Evolutionary conservation across 2,113 vertebrate genomes (phyloP).

Genomic region (Saiga tatarica): DNA sequence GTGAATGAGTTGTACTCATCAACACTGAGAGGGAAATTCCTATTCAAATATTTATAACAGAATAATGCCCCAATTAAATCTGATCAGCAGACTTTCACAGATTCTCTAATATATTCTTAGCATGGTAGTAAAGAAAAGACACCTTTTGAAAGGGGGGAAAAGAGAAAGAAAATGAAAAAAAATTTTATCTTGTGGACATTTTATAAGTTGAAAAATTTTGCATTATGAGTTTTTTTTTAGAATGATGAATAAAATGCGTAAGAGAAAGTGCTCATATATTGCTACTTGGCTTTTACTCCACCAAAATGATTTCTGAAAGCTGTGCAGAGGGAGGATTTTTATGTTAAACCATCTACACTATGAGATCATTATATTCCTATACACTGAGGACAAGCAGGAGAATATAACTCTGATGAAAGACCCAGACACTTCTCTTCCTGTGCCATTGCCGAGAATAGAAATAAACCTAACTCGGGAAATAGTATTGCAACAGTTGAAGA

Average conservation of each 20-base stretch:
- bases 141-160: background rate
- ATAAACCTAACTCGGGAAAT: background rate
- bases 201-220: conserved; percentile 60
- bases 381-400: conserved; percentile 24
- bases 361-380: conserved; percentile 13
- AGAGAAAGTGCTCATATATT: conserved; percentile 39
- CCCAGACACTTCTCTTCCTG: background rate
- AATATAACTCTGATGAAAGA: conserved; percentile 9
- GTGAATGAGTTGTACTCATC: background rate
- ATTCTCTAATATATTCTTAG: conserved; percentile 3
- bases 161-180: conserved; percentile 33
- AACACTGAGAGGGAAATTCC: background rate
- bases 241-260: conserved; percentile 53
- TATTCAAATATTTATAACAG: background rate
- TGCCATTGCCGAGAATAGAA: background rate
- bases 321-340: conserved; percentile 28
- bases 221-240: conserved; percentile 57
- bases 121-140: background rate
- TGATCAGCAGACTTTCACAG: background rate
- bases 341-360: conserved; percentile 39
- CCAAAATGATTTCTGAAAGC: conserved; percentile 47
- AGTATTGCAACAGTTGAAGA: background rate
- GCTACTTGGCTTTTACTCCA: conserved; percentile 34
- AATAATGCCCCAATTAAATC: background rate
- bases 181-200: conserved; percentile 33